Base-by-base conservation (phyloP, 2,113 vertebrate species). In the Oxyruncus cristatus region DNA sequence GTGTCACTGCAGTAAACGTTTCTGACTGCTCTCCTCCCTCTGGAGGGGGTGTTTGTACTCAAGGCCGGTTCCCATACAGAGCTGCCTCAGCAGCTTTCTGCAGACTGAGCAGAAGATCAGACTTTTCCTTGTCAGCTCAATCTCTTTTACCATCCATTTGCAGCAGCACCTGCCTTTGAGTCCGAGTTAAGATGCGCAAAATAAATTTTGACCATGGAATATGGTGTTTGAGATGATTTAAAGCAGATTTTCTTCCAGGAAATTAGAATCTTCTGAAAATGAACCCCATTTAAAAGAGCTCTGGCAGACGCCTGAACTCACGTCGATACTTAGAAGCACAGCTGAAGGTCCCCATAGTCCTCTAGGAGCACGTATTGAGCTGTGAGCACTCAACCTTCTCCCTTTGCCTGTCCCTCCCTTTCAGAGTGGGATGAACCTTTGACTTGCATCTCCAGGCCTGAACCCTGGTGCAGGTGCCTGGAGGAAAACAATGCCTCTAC, bases 31-130 rank as follows among this genome's bases (percentile, higher is more conserved):
- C 39, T 66, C 14, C 28, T 5, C 5, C 37, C 26, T 71, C 59
- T 89, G 65, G 32, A 65, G 27, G 11, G 21, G 32, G 15, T 7
- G 2, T 90, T 67, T 76, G 16, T 23, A 61, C 24, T 44, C 33
- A 58, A 42, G 20, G 26, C 50, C 1, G 1, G 11, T 9, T 75
- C 32, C 39, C 0, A 0, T 1, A 13, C 41, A 14, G 75, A 14
- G 49, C 35, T 68, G 71, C 46, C 39, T 76, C 0, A 0, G 81
- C 65, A 88, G n/a, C 33, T 70, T 77, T 65, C 17, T 91, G 55
- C 68, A 86, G 35, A 10, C 39, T 14, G 21, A 67, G 14, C 56
- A 42, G 18, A n/a, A n/a, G 21, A 32, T 12, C 37, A 23, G 44
- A 20, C 28, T 66, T 81, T 58, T 37, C n/a, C 56, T 85, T 52